Base-by-base conservation (phyloP, 2,113 vertebrate genomes). In the Puma concolor region DNA sequence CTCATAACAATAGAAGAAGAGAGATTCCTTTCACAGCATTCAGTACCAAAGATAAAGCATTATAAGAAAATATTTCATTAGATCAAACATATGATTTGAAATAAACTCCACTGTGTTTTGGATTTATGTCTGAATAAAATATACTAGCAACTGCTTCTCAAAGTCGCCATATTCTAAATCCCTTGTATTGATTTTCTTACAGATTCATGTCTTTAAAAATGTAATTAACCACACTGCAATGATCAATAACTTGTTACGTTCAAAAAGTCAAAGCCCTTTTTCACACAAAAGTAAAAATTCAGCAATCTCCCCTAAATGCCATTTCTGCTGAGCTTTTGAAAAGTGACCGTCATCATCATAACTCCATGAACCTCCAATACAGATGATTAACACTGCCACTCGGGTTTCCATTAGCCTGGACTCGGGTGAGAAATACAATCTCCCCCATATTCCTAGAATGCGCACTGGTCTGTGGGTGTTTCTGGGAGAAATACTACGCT, bases 81-180 rank as follows among this genome's bases (percentile, higher is more conserved):
- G 31, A 41, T 91, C 14, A 97, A 95, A 83, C 33, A 52, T 4
- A 44, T 19, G 17, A 67, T 76, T 88, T 91, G 85, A 82, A 97
- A 88, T 11, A 84, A 95, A 81, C 29, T 90, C 29, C 29, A 64
- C 0, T 66, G 41, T 1, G 7, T 88, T 74, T 93, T 96, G 48
- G 27, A 88, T 72, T 94, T 72, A 66, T 29, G 27, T 96, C 29
- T 74, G 21, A 93, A 76, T n/a, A 93, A 94, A 93, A 66, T 19
- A 85, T 38, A 44, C 4, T 31, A 76, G 66, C 38, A 88, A 63
- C 25, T 77, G 31, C 41, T 91, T 97, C 57, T 91, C 52, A 79
- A 67, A 93, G 60, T 14, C 93, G 14, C 86, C 69, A 76, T 64
- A 50, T 67, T 36, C 50, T 94, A 72, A 72, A 85, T 95, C 14